These are phyloP conservation scores for Poeciliopsis paucimaculata DNA, from an alignment of 2,797 vertebrate species.

Conservation along the genomic window DNA sequence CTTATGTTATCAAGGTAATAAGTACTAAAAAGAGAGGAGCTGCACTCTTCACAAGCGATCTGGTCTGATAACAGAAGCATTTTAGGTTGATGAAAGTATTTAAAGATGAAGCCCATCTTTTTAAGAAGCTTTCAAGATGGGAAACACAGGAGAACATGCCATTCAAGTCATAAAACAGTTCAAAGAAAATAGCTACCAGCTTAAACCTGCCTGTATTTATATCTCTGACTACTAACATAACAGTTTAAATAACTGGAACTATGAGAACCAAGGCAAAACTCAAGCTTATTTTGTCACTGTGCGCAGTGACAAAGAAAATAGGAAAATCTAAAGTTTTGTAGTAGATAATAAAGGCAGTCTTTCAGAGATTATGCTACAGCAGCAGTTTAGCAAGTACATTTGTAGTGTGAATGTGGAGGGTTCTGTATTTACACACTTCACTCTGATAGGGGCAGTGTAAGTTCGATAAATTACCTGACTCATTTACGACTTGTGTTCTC, in stretches of 20 bases:
- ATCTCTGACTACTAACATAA: neutral
- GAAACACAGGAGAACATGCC: neutral
- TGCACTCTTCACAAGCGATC: neutral
- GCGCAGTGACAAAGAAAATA: neutral
- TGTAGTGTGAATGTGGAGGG: neutral
- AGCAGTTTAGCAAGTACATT: neutral
- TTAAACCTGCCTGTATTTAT: neutral
- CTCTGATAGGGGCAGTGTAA: neutral
- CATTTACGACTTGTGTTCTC: conserved; percentile 51
- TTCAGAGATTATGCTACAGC: neutral
- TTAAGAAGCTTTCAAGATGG: neutral
- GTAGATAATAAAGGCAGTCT: neutral
- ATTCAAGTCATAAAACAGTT: neutral
- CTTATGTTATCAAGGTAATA: neutral
- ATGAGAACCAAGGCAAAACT: neutral
- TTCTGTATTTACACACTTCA: neutral
- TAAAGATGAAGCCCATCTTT: neutral
- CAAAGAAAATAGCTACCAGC: neutral
- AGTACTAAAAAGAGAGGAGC: neutral
- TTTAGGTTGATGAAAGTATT: neutral
- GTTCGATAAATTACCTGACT: conserved; percentile 57
- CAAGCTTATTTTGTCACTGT: neutral
- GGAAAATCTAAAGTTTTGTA: neutral
- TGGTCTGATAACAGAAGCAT: neutral
- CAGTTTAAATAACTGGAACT: neutral